Conservation (phyloP, 2,888 invertebrate species). For the Euzetes globulus region DNA sequence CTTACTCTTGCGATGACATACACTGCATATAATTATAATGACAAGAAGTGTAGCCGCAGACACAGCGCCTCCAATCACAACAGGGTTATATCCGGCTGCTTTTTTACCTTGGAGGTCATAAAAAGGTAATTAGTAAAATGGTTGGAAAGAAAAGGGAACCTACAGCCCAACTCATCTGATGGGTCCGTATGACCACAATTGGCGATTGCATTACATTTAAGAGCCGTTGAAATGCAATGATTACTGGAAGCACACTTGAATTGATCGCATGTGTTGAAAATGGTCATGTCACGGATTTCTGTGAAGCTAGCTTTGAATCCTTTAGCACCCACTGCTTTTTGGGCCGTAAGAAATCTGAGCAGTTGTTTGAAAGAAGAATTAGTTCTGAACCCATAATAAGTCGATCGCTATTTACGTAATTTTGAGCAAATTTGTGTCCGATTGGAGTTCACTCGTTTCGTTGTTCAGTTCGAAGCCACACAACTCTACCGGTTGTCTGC, state of each 20-base stretch:
- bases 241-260: slow-evolving; percentile 64
- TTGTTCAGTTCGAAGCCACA: slow-evolving; percentile 71
- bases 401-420: slow-evolving; percentile 39
- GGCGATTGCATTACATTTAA: slow-evolving; percentile 67
- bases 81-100: slow-evolving; percentile 55
- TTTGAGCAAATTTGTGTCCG: slow-evolving; percentile 41
- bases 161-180: slow-evolving; percentile 71
- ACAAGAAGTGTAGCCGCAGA: slow-evolving; percentile 52
- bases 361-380: background rate
- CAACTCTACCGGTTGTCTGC: slow-evolving; percentile 72
- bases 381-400: background rate
- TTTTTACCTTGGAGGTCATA: slow-evolving; percentile 47
- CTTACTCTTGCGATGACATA: slow-evolving; percentile 52
- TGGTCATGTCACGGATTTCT: slow-evolving; percentile 58
- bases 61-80: slow-evolving; percentile 53
- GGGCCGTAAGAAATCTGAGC: slow-evolving; percentile 71
- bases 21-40: slow-evolving; percentile 51
- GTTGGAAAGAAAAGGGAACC: background rate
- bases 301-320: slow-evolving; percentile 94
- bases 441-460: slow-evolving; percentile 40
- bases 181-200: slow-evolving; percentile 75
- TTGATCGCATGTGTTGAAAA: slow-evolving; percentile 53
- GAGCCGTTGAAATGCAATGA: slow-evolving; percentile 68
- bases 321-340: slow-evolving; percentile 85
- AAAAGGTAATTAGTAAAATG: background rate